Base-by-base conservation (phyloP, 2,113 vertebrate species). In the Carassius auratus region DNA sequence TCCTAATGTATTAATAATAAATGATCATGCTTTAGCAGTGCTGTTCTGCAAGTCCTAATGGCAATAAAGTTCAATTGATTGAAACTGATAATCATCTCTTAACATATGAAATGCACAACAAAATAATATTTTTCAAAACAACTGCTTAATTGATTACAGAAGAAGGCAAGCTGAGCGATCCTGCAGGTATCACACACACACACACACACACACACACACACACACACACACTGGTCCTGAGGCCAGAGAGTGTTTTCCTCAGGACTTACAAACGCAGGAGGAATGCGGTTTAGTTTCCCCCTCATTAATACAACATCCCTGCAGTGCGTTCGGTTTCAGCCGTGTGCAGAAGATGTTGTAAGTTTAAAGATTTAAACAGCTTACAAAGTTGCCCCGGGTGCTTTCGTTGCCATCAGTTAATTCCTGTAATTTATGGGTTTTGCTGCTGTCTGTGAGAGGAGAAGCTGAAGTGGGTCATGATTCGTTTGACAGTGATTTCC, bases 311-410 rank as follows among this genome's bases (percentile, higher is more conserved):
- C 96, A 96, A 96, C 96, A 97, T 96, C 96, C 96, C 97, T 91
- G 95, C 95, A 98, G 97, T 98, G 96, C 96, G 95, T 97, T 98
- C 96, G 97, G 97, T 97, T 98, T 97, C 96, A 97, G 95, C 96
- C 97, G 96, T 97, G 97, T 98, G 97, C 97, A 96, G 95, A 96
- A 97, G 95, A 98, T 98, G 96, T 97, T 98, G 98, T 97, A 97
- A 97, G 97, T 98, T 97, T 98, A 99, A 98, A 98, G 97, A 98
- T 98, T 99, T 99, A 99, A 99, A 99, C 98, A 97, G 97, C 97
- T 98, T 98, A 98, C 97, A 97, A 98, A 97, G 96, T 96, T 94
- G 97, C 97, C 97, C 90, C 89, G 92, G 97, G 97, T 95, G 55
- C 15, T 61, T 79, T 61, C 15, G 33, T 61, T 61, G 95, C 95